A percentile compares a stretch with the other conserved stretches of the same genome.
These are phyloP conservation scores for Onthophagus sagittarius DNA, from an alignment of 2,888 invertebrate species.

Conservation along the genomic window DNA sequence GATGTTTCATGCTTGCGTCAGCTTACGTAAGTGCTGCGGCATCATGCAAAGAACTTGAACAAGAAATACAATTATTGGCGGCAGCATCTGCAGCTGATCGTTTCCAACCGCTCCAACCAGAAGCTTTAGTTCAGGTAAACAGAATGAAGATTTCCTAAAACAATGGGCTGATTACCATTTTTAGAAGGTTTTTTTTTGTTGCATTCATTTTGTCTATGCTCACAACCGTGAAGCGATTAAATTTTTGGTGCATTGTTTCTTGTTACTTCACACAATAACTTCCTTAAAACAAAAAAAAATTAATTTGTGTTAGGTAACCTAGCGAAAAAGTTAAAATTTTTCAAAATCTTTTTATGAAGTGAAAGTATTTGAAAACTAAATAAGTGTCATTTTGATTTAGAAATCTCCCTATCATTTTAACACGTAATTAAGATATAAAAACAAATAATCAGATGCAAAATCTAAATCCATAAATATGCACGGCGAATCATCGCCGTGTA, in stretches of 20 bases:
- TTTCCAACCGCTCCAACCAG: constrained; percentile 49
- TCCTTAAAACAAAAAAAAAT: background rate
- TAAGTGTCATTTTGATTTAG: too few relatives aligned
- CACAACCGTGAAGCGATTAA: background rate
- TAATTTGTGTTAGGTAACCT: too few relatives aligned
- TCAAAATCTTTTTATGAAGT: too few relatives aligned
- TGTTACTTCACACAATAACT: background rate
- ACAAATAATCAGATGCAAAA: background rate
- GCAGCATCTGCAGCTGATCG: constrained; percentile 59
- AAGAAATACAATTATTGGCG: constrained; percentile 67
- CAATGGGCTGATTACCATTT: background rate
- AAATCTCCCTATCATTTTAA: too few relatives aligned
- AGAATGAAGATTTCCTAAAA: background rate
- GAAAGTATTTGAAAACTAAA: too few relatives aligned
- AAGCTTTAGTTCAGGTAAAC: constrained; percentile 66
- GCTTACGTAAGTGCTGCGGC: constrained; percentile 79
- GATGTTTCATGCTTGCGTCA: constrained; percentile 77
- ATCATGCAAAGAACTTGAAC: constrained; percentile 73
- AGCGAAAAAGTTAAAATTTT: too few relatives aligned
- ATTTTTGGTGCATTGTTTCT: background rate
- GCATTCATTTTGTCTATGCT: background rate
- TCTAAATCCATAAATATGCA: background rate
- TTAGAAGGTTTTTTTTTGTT: background rate
- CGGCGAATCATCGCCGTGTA: background rate
- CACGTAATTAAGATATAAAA: background rate